Evolutionary conservation across 2,113 vertebrate species (phyloP), one percentile per base, ranked within the genome.

Genomic region (Pogona vitticeps): DNA sequence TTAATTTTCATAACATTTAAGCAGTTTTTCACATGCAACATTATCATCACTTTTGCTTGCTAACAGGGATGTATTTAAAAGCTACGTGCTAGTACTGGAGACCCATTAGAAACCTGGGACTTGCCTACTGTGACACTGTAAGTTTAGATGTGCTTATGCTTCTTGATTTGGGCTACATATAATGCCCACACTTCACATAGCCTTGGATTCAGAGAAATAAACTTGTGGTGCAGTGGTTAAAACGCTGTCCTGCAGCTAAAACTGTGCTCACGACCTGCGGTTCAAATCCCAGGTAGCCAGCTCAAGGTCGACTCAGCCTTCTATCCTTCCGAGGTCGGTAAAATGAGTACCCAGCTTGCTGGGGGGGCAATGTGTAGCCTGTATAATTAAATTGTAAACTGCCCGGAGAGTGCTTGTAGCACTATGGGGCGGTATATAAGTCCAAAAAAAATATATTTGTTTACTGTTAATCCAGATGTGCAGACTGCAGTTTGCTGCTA

Each of bases 21-120:
- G 68, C 6, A 58, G 13, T n/a, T 86, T 90, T 58, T 83, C 21
- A 70, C 0, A 9, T 12, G 78, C 14, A 89, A 88, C 70, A 56
- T 14, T 31, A 90, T 38, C 13, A 65, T 20, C 71, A 0, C 20
- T 31, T 42, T 8, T 31, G 8, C 18, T 14, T 59, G 46, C 72
- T 59, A 40, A 31, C 33, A 38, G 23, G 15, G 3, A 72, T 61
- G 33, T 28, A 36, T 18, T 38, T 73, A 28, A 61, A 26, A 58
- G 20, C 20, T 8, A 21, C n/a, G 31, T 42, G 71, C 26, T 75
- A 42, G 9, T 42, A n/a, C 3, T 61, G 28, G 1, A 83, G 14
- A 38, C 9, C n/a, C n/a, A 33, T 63, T 85, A 6, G 36, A 28
- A 76, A 59, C 42, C 56, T 0, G 3, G 0, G 0, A 83, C 12